phyloP scores from a whole-genome alignment of 2,888 invertebrate genomes.

The Erebia aethiops region DNA sequence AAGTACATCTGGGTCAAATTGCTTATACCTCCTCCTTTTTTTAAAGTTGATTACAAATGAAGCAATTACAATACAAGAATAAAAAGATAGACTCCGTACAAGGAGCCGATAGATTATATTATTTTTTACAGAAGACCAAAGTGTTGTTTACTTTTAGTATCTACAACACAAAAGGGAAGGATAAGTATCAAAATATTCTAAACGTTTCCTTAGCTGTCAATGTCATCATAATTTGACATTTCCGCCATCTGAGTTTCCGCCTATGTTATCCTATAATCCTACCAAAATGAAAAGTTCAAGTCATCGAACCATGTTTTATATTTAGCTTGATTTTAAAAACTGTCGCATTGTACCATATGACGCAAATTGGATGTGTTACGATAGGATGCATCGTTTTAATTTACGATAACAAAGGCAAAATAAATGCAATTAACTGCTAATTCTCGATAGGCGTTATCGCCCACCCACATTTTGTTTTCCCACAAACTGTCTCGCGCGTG shows the following conservation, averaged over 20 bases:
- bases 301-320: background rate
- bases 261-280: background rate
- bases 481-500: constrained; percentile 52
- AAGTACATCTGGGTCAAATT: too few species aligned
- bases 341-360: background rate
- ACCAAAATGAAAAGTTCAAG: constrained; percentile 5
- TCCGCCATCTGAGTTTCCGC: too few species aligned
- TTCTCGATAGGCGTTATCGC: constrained; percentile 33
- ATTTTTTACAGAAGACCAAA: too few species aligned
- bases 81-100: too few species aligned
- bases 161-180: too few species aligned
- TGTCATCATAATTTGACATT: background rate
- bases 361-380: background rate
- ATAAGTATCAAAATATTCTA: background rate
- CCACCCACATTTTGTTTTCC: constrained; percentile 22
- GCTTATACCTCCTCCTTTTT: too few species aligned
- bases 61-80: too few species aligned
- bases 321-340: background rate
- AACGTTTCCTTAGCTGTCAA: background rate
- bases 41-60: too few species aligned
- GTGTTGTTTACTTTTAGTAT: too few species aligned
- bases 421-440: constrained; percentile 25
- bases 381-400: background rate
- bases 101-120: too few species aligned
- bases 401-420: constrained; percentile 25